Evolutionary conservation across 2,113 vertebrate genomes (phyloP), one percentile per base, ranked within the genome.

Genomic region (Aramus guarauna): DNA sequence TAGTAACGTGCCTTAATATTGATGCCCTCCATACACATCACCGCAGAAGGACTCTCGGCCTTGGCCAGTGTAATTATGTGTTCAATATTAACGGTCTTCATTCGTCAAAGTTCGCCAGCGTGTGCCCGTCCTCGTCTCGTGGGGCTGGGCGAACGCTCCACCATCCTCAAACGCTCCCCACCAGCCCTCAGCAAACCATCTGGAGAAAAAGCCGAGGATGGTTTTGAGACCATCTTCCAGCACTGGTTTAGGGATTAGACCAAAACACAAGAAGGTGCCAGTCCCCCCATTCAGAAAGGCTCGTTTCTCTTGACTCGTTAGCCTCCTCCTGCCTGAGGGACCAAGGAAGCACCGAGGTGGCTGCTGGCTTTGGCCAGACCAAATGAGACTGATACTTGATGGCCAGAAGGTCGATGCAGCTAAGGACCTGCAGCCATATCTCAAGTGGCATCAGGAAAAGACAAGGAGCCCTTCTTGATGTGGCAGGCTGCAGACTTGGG

Each of bases 1-100:
- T 97, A 97, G 92, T 82, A 96, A 97, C 95, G 91, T 11, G 0
- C 76, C 95, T 97, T 91, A 96, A 97, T 97, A 97, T 96, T 94
- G 92, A 97, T 97, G 95, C 64, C 68, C 88, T 97, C 60, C 88
- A 52, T 39, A 37, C 12, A 11, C 11, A 43, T 66, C 1, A 5
- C 76, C 0, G 45, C 8, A 0, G 91, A 85, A 92, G 97, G 88
- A 81, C 80, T 96, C 85, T 43, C 5, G 4, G 95, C 91, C 92
- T 63, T 78, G 94, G 85, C 96, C 74, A 29, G 80, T 15, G 0
- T 97, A 97, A 97, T 95, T 24, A 96, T 72, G n/a, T 94, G 79
- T 97, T 97, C 96, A 97, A 96, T 97, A 96, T 97, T 97, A 75
- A 96, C 91, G 1, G 74, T 87, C 83, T 43, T 75, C 95, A 97